Evolutionary conservation across 2,797 vertebrate species (phyloP), one percentile per base, ranked within the genome.

Genomic region (Mormyrops boulengeri): DNA sequence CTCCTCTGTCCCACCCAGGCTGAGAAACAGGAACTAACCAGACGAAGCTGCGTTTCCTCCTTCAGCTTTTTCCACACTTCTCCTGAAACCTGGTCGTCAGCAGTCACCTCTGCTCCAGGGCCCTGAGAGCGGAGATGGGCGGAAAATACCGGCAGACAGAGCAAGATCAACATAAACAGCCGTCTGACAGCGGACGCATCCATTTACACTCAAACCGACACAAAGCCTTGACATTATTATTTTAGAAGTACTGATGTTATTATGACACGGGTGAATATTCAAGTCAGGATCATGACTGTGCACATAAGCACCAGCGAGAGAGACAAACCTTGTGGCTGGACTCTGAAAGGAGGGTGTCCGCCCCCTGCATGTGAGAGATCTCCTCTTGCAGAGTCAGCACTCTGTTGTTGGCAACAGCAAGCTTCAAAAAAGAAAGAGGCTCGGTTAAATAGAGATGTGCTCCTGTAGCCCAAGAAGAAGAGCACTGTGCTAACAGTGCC

Each of bases 301-400:
- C 66, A 38, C 69, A 41, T 41, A 77, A 41, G 14, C 14, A 41
- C 17, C 34, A 17, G 69, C 19, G 12, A 41, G 34, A 77, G 30
- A 19, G 69, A 19, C 69, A 30, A 22, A 98, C 98, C 97, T 98
- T 98, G 66, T 96, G 96, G 91, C 94, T 96, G 91, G 97, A 97
- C 93, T 99, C 98, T 91, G 98, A 88, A 88, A 97, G 96, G 89
- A 96, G 97, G n/a, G 97, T 97, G 89, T 97, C 98, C 92, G 99
- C 98, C 34, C 98, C 97, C 93, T 99, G 98, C 85, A 99, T 97
- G 88, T 97, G 93, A 91, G 99, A 98, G 93, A 99, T 97, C 50
- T 99, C 98, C 89, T 99, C 99, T 92, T 99, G 99, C 93, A 99
- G 94, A 2, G 98, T 99, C 94, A 99, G 99, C 93, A 99, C 98